Percentiles rank a stretch among this genome's conserved stretches.
phyloP scores from a whole-genome alignment of 2,888 invertebrate species.

The Anticlea derivata region DNA sequence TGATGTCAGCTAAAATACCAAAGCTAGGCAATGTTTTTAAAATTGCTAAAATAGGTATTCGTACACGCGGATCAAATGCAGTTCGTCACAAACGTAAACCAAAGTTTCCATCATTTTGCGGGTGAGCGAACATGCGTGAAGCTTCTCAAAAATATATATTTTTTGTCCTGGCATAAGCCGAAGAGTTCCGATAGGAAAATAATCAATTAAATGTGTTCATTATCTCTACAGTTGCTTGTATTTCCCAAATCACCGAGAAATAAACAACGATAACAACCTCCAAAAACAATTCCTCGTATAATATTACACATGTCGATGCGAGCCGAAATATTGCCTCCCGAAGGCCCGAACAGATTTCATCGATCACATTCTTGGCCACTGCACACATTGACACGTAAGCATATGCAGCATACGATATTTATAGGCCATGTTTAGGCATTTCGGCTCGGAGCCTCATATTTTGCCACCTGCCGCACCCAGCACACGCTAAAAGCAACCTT shows the following conservation, averaged over 20 bases:
- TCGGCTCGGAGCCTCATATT: slow-evolving; percentile 52
- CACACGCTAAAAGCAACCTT: slow-evolving; percentile 42
- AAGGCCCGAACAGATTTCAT: slow-evolving; percentile 41
- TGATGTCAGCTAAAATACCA: no score
- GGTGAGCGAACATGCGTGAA: no score
- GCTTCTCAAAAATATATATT: no score
- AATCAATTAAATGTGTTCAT: slow-evolving; percentile 7
- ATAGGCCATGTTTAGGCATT: slow-evolving; percentile 72
- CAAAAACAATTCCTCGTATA: slow-evolving; percentile 24
- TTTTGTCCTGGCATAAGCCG: neutral
- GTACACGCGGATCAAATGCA: no score
- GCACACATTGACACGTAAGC: slow-evolving; percentile 47
- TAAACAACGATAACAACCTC: slow-evolving; percentile 16
- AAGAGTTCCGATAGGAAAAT: neutral
- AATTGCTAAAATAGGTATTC: no score
- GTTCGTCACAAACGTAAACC: no score
- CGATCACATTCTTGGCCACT: slow-evolving; percentile 42
- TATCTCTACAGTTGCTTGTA: slow-evolving; percentile 9
- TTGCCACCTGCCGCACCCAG: slow-evolving; percentile 30
- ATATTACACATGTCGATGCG: slow-evolving; percentile 23
- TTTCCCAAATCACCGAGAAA: neutral
- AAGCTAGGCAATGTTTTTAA: no score
- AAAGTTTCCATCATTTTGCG: no score
- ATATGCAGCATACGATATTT: slow-evolving; percentile 67
- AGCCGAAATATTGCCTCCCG: slow-evolving; percentile 31